phyloP scores from a whole-genome alignment of 2,888 invertebrate genomes.

The Drosophila nigritarsus region DNA sequence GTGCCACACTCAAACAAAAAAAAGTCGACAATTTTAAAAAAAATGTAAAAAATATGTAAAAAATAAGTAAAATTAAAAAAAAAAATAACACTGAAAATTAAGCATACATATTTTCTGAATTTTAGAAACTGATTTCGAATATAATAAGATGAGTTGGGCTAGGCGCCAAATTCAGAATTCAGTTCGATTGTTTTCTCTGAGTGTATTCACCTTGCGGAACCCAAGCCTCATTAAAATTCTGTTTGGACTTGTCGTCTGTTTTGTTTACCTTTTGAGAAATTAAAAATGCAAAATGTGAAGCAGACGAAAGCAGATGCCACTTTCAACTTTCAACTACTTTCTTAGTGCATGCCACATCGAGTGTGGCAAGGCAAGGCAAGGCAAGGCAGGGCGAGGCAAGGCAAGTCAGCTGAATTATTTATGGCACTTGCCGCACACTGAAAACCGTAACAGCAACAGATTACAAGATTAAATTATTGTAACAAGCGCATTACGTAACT shows the following conservation, averaged over 20 bases:
- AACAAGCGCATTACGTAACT: conserved; percentile 84
- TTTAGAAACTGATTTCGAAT: no score
- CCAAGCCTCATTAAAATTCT: conserved; percentile 72
- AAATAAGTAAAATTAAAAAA: no score
- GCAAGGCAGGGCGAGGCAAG: conserved; percentile 2
- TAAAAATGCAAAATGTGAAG: conserved; percentile 78
- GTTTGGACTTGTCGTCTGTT: conserved; percentile 71
- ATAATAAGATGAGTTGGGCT: neutral
- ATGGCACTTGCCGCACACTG: conserved; percentile 75
- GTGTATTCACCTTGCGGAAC: conserved; percentile 67
- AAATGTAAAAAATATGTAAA: neutral
- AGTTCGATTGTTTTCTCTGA: neutral
- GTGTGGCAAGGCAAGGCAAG: conserved; percentile 21
- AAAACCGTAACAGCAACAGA: conserved; percentile 73
- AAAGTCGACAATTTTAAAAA: neutral
- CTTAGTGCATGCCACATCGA: conserved; percentile 38
- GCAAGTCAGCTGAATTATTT: conserved; percentile 77
- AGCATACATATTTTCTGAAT: no score
- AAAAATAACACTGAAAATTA: no score
- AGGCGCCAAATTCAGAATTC: neutral
- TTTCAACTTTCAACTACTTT: conserved; percentile 13
- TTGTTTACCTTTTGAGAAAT: conserved; percentile 80
- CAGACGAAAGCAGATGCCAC: conserved; percentile 16
- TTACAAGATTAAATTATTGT: conserved; percentile 85
- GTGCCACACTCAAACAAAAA: neutral